Base-by-base conservation (phyloP, 2,113 vertebrate species). In the Opisthocomus hoazin region DNA sequence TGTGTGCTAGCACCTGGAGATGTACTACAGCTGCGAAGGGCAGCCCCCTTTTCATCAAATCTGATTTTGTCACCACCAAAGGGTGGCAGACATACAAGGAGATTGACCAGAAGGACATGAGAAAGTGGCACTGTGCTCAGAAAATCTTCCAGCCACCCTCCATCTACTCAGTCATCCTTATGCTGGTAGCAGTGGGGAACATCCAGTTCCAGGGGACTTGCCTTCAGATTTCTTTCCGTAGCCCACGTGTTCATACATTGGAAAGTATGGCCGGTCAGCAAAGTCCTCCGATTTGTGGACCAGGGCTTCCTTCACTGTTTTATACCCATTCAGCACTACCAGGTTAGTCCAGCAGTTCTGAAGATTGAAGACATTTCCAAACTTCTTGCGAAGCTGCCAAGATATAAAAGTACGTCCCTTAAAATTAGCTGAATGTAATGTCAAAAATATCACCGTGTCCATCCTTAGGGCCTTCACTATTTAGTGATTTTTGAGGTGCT, bases 251-350 rank as follows among this genome's bases (percentile, higher is more conserved):
- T 96, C 43, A 0, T 80, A 96, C 1, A 91, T 0, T 1, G 95
- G 58, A 1, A 64, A 1, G 4, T 41, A 10, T 0, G 97, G 98
- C 2, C 97, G 93, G 89, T 98, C 98, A 6, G 98, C 54, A 11
- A 97, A 98, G 75, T 98, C 97, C 74, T 98, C 97, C 0, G 94
- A 77, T 58, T 2, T 93, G 4, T 91, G 15, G n/a, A 98, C 94
- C 82, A 98, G 93, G 2, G 96, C 98, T 93, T 98, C 97, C 12
- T 95, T 97, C 68, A 98, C 41, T 1, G 96, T 19, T 24, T 79
- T 91, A 63, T 92, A 97, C 24, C 98, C 97, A 0, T 96, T 98
- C 58, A 98, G 43, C 36, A 98, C 97, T 3, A 98, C 97, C 11
- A 91, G 0, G 0, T 98, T 97, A 9, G 41, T 97, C 96, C 96